phyloP scores from a whole-genome alignment of 2,888 invertebrate species.

The Pedicia rivosa region DNA sequence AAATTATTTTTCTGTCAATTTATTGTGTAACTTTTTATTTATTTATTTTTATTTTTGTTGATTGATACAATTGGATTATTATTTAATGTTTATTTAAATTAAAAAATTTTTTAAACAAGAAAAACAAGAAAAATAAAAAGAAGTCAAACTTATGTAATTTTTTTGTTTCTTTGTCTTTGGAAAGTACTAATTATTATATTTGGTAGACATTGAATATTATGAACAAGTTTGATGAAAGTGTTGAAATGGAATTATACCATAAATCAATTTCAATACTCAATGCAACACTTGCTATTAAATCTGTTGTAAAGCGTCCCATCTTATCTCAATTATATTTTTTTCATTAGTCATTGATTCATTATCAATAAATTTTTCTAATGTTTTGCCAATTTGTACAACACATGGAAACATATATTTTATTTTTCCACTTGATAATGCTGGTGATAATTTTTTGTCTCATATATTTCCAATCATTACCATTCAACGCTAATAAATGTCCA shows the following conservation, averaged over 20 bases:
- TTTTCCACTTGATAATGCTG: slow-evolving; percentile 10
- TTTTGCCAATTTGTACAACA: slow-evolving; percentile 2
- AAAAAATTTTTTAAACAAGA: neutral
- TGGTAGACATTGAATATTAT: too few relatives aligned
- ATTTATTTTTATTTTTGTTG: too few relatives aligned
- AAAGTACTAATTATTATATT: neutral
- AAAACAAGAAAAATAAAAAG: too few relatives aligned
- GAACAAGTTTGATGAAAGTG: too few relatives aligned
- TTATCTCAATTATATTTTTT: slow-evolving; percentile 5
- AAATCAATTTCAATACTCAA: slow-evolving; percentile 46
- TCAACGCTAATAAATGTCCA: slow-evolving; percentile 18
- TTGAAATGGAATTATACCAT: too few relatives aligned
- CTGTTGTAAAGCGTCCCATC: slow-evolving; percentile 15
- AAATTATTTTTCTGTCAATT: too few relatives aligned
- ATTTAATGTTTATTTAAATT: too few relatives aligned
- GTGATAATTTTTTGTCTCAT: slow-evolving; percentile 13
- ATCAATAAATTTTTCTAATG: slow-evolving; percentile 7
- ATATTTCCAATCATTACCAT: slow-evolving; percentile 17
- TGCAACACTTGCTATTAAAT: slow-evolving; percentile 30
- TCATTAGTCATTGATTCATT: neutral
- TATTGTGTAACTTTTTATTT: too few relatives aligned
- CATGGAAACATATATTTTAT: slow-evolving; percentile 10
- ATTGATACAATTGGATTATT: too few relatives aligned
- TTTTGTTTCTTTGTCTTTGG: neutral
- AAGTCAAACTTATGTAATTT: neutral